Evolutionary conservation across 2,797 vertebrate genomes (phyloP).

Genomic region (Takifugu ocellatus): DNA sequence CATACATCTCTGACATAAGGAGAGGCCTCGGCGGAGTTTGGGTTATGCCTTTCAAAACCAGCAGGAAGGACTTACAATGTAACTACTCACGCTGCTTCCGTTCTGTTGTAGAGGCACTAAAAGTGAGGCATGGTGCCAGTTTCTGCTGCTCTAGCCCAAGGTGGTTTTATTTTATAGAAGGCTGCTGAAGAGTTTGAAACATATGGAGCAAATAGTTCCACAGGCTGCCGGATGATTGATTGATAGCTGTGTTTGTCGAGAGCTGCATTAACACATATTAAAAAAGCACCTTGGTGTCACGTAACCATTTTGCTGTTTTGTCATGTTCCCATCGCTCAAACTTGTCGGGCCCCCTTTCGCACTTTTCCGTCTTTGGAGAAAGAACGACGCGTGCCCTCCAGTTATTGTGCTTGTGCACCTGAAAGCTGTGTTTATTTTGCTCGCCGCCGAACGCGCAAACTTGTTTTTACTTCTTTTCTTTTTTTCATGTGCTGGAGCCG

Average conservation of each 20-base stretch:
- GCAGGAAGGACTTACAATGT: conserved; percentile 64
- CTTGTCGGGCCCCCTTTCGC: conserved; percentile 3
- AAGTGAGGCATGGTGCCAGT: conserved; percentile 41
- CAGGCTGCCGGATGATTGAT: conserved; percentile 60
- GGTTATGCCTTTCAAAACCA: conserved; percentile 41
- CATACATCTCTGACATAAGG: conserved; percentile 25
- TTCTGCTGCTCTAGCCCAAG: conserved; percentile 58
- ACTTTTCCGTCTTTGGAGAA: conserved; percentile 1
- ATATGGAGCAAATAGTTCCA: conserved; percentile 42
- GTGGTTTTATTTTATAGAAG: conserved; percentile 55
- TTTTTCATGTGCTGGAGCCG: conserved; percentile 47
- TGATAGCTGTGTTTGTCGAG: conserved; percentile 54
- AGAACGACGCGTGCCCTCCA: conserved; percentile 22
- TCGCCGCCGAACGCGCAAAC: conserved; percentile 26
- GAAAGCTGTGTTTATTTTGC: conserved; percentile 58
- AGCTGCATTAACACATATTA: conserved; percentile 39
- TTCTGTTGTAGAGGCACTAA: conserved; percentile 45
- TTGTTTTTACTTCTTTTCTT: conserved; percentile 1
- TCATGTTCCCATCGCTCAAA: conserved; percentile 9
- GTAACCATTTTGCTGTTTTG: conserved; percentile 4
- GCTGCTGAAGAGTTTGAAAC: conserved; percentile 39
- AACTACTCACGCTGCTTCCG: conserved; percentile 59
- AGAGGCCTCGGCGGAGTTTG: conserved; percentile 25
- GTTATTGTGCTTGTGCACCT: conserved; percentile 57
- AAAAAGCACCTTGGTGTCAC: conserved; percentile 32